phyloP scores from a whole-genome alignment of 2,797 vertebrate genomes.

The Hirundo rustica region DNA sequence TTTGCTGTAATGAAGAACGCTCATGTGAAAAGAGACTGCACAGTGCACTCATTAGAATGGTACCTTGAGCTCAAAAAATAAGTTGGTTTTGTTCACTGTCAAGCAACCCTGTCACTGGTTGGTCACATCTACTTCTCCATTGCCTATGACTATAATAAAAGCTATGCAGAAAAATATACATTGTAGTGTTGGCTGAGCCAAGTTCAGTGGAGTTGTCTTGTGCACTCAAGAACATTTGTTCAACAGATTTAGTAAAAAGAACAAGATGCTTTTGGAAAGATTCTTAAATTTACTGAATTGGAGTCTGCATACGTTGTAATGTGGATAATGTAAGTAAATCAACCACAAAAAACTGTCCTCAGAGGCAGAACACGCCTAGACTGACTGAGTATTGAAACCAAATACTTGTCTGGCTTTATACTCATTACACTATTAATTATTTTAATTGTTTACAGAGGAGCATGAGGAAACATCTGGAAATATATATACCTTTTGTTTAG shows the following conservation, averaged over 20 bases:
- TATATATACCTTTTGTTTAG: background rate
- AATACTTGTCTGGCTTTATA: constrained; percentile 12
- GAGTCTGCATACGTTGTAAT: constrained; percentile 1
- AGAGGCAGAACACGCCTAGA: background rate
- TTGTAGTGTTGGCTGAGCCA: background rate
- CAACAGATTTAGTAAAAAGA: background rate
- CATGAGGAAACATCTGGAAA: background rate
- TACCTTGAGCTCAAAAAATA: background rate
- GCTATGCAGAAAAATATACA: background rate
- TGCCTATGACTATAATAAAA: background rate
- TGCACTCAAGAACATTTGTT: background rate
- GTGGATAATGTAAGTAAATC: background rate
- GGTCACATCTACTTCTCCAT: background rate
- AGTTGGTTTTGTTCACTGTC: background rate
- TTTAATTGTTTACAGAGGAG: background rate
- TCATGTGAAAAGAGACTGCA: background rate
- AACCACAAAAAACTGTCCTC: background rate
- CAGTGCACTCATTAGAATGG: background rate
- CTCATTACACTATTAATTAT: constrained; percentile 15
- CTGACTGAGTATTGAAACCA: background rate
- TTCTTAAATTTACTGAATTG: background rate
- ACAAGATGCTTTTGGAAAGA: background rate
- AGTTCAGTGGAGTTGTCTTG: background rate
- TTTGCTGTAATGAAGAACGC: background rate
- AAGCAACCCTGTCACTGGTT: background rate